These are phyloP conservation scores for Platysternon megacephalum DNA, from an alignment of 2,113 vertebrate species.

Conservation along the genomic window DNA sequence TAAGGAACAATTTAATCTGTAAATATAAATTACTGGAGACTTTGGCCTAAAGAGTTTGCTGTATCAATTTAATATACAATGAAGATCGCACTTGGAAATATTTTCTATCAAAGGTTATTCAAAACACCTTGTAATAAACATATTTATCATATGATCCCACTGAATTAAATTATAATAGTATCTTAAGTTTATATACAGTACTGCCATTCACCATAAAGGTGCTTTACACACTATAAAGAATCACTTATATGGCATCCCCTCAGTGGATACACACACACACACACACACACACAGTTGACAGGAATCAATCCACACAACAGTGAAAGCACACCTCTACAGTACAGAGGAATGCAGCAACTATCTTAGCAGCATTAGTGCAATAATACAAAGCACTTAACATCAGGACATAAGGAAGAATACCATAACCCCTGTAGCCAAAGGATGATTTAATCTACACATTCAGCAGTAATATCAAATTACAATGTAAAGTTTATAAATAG, in stretches of 20 bases:
- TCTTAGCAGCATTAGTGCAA: not conserved
- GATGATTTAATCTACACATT: not conserved
- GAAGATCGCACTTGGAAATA: not conserved
- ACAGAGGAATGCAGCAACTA: not conserved
- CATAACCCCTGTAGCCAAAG: not conserved
- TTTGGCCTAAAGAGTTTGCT: not conserved
- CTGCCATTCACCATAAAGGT: not conserved
- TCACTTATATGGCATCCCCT: not conserved
- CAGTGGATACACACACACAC: not conserved
- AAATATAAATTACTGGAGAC: not conserved
- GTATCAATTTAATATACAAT: not conserved
- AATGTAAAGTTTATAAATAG: not conserved
- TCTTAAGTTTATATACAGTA: not conserved
- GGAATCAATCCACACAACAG: not conserved
- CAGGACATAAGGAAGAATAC: not conserved
- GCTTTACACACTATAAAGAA: not conserved
- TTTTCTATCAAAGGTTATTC: not conserved
- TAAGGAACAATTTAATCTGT: not conserved
- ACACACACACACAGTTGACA: not conserved
- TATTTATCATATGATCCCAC: not conserved
- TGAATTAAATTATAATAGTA: not conserved
- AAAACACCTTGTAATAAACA: not conserved
- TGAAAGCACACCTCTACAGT: not conserved
- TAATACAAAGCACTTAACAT: constrained; percentile 32
- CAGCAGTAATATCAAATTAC: not conserved